A percentile compares a stretch with the other conserved stretches of the same genome.
These are phyloP conservation scores for Apeltes quadracus DNA, from an alignment of 2,113 vertebrate genomes.

Conservation along the genomic window DNA sequence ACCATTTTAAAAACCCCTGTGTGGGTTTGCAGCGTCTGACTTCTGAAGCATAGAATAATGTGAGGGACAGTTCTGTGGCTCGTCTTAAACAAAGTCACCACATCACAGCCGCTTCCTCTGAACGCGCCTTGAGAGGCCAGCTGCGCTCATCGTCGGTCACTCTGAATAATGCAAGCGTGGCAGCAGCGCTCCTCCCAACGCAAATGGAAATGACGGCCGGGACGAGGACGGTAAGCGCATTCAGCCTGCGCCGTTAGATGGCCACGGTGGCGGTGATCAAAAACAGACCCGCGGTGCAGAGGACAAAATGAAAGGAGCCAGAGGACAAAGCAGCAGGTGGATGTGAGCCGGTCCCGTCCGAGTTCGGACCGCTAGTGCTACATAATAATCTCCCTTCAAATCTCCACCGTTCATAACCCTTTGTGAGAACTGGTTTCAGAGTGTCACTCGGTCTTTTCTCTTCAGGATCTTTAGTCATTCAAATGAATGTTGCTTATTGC, in stretches of 20 bases:
- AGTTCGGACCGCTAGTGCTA: not conserved
- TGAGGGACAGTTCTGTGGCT: not conserved
- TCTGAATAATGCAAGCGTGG: conserved; percentile 6
- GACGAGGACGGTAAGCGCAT: not conserved
- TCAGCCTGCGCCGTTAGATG: conserved; percentile 1
- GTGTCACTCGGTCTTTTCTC: conserved; percentile 7
- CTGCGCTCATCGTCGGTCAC: not conserved
- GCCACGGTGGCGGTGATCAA: conserved; percentile 7
- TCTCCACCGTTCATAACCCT: not conserved
- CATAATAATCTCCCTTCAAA: not conserved
- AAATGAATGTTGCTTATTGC: not conserved
- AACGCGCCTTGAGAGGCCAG: not conserved
- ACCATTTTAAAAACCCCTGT: not conserved
- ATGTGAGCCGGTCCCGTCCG: conserved; percentile 14
- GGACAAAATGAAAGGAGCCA: conserved; percentile 33
- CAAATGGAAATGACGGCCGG: conserved; percentile 3
- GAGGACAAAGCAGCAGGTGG: conserved; percentile 50
- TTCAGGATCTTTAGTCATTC: conserved; percentile 5
- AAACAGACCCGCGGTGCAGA: not conserved
- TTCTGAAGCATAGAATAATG: not conserved
- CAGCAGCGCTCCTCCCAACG: not conserved
- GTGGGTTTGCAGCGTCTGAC: not conserved
- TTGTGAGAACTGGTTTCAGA: not conserved
- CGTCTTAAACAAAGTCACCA: not conserved
- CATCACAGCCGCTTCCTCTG: not conserved